Evolutionary conservation across 1,140 invertebrate genomes (phyloP), one percentile per base, ranked within the genome.

Genomic region (Drosophila eugracilis): DNA sequence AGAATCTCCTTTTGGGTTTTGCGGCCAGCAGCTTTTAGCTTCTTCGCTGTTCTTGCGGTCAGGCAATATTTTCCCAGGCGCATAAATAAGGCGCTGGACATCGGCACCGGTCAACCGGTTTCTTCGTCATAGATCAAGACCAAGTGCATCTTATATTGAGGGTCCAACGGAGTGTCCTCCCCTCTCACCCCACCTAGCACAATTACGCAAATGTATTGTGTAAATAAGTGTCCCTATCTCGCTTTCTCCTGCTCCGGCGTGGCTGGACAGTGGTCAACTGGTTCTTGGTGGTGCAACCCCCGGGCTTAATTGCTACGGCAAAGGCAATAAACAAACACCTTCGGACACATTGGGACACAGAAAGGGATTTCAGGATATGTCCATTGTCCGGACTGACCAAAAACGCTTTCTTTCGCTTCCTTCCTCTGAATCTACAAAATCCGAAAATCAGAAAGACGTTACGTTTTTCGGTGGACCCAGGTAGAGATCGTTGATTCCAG

Each of bases 191-290:
- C 58, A 21, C 3, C 1, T 22, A 28, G 39, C 47, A 54, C 72
- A 69, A 76, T 76, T 76, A 76, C 72, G 73, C 72, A 76, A 76
- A 76, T 76, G 72, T 75, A 76, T 75, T 76, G 72, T 75, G 53
- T 75, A 76, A 76, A 75, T 76, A 75, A 54, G 54, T 60, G 47
- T 75, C 41, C 30, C 30, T 6, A 19, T 75, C 72, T 37, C 30
- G 30, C 70, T 59, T 30, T n/a, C 50, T 39, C 71, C 41, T n/a
- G 6, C 34, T 37, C 36, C 34, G 32, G 21, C 9, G 28, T 62
- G 73, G 21, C 9, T 37, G 72, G 73, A 75, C 73, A 76, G 37
- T 76, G 73, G 73, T 76, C 73, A 76, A 75, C 70, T 58, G 72
- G 72, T 66, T 74, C 32, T 21, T 21, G 47, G 37, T 28, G 48